Evolutionary conservation across 2,888 invertebrate species (phyloP), one percentile per base, ranked within the genome.

Genomic region (Ornithoptera priamus): DNA sequence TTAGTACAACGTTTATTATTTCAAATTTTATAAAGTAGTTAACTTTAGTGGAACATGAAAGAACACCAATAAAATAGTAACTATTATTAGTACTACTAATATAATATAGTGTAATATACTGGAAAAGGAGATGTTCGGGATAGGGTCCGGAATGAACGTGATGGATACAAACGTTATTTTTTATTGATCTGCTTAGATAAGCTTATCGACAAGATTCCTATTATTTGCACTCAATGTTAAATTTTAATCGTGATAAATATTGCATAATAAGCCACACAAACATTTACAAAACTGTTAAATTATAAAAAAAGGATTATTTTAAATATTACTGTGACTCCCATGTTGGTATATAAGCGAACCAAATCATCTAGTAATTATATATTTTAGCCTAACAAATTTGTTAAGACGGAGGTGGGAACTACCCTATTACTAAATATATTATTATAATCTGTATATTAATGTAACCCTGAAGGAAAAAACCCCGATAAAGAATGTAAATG

Each of bases 21-120:
- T 90, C 86, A 85, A 84, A 76, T 80, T 85, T 84, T 85, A 82
- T 85, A 86, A 85, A 80, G 82, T 90, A 87, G 86, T 84, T 86
- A 85, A 87, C 77, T 83, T 84, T 89, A 89, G 84, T 82, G 81
- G 85, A 84, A 88, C 89, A 89, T 84, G 81, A 80, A 85, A 84
- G 88, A 92, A 92, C 92, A 92, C 92, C 92, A 92, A 90, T 85
- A 83, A 85, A 80, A 87, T 88, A 88, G 79, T 85, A 76, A 85
- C 78, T 83, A 82, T 80, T 80, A 74, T 80, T 80, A 74, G 73
- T 75, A 69, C 65, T 70, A 74, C 63, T 70, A 74, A 75, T 77
- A 65, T 74, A 77, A 69, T 73, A 75, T 78, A 78, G 75, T 72
- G 73, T 67, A 67, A 76, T 76, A 78, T 75, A 77, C 73, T 75